Base-by-base conservation (phyloP, 2,888 invertebrate species). In the Stenchaetothrips biformis region DNA sequence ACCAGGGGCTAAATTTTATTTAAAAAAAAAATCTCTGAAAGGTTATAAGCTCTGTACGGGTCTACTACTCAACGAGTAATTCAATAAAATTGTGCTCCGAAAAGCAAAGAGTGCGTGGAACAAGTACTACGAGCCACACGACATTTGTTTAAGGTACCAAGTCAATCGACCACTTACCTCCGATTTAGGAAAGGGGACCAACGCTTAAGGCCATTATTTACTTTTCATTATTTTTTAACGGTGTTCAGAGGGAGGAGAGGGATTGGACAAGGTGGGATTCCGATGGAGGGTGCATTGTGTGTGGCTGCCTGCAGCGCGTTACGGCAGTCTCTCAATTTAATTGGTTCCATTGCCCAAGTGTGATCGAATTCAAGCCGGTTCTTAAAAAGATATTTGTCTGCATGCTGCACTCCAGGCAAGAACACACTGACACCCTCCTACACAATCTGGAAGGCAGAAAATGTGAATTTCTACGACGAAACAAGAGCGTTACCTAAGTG, bases 391-490 rank as follows among this genome's bases (percentile, higher is more conserved):
- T 74, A 78, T 79, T 77, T 4, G 37, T 48, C 13, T 48, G 37
- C 21, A 7, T 8, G 25, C 7, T n/a, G 47, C 77, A 77, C 81
- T 78, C 80, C 74, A 78, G 74, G 80, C 59, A 49, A n/a, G 37
- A 48, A 77, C 48, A 81, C 18, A 79, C 80, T 79, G 80, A 80
- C 79, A 81, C 79, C 81, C 82, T 78, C 81, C 74, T 79, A 81
- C 11, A 18, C 11, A 74, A 25, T 74, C 67, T 25, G 21, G 21
- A 25, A 25, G 67, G 67, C 67, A 74, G 21, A 67, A 18, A 18
- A 18, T 59, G 16, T 13, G 18, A 16, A 59, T 74, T 11, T 25
- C 67, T 74, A 74, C 67, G 25, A 25, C 67, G 25, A 25, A 25
- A 74, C 21, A 25, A 74, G 25, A 21, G 25, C 25, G 7, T 74